These are phyloP conservation scores for Lutjanus erythropterus DNA, from an alignment of 2,113 vertebrate species.

Conservation along the genomic window DNA sequence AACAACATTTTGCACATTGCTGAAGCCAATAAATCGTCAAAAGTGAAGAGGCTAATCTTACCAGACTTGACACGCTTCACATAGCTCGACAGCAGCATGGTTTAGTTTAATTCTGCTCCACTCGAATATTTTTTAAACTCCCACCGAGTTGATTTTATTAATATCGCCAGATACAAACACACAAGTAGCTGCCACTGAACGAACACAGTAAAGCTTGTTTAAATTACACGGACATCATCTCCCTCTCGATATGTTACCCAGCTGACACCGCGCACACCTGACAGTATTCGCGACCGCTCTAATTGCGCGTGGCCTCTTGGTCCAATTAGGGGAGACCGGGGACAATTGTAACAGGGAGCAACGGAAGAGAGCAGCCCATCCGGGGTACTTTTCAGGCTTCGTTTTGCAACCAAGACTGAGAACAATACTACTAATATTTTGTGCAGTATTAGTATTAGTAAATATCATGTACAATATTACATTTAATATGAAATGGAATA, in stretches of 20 bases:
- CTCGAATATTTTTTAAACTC: not conserved
- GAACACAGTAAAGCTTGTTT: too few relatives aligned
- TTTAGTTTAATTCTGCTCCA: not conserved
- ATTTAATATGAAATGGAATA: too few relatives aligned
- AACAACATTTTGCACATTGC: not conserved
- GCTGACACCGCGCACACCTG: conserved; percentile 19
- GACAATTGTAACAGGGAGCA: too few relatives aligned
- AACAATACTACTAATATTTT: too few relatives aligned
- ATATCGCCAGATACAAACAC: too few relatives aligned
- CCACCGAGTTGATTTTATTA: not conserved
- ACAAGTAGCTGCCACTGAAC: not conserved
- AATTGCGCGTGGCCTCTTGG: not conserved
- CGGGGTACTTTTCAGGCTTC: too few relatives aligned
- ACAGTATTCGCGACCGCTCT: not conserved
- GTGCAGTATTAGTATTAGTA: too few relatives aligned
- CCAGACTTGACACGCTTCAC: conserved; percentile 79
- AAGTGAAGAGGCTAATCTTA: conserved; percentile 32
- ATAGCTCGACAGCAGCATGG: conserved; percentile 75
- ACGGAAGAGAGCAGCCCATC: too few relatives aligned
- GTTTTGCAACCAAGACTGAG: too few relatives aligned
- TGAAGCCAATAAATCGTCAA: not conserved
- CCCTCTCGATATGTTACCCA: not conserved
- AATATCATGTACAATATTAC: too few relatives aligned
- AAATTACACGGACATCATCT: not conserved
- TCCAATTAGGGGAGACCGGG: too few relatives aligned